Base-by-base conservation (phyloP, 92 coral and sea anemone genomes). In the Zoanthus sociatus region DNA sequence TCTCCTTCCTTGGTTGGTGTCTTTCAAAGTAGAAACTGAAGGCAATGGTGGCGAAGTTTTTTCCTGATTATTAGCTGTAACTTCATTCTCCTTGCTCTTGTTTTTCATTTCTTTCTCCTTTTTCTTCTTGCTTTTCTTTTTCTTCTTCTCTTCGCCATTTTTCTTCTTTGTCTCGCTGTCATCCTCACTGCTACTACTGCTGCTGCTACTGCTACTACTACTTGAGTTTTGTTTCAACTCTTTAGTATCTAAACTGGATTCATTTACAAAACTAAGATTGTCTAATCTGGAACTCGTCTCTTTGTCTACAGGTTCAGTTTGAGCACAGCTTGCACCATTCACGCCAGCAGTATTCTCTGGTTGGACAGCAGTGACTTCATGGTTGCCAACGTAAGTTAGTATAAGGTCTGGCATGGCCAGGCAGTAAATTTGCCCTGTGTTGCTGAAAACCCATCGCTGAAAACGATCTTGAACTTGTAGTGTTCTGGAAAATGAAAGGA, bases 371-470 rank as follows among this genome's bases (percentile, higher is more conserved):
- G 90, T 85, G 18, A 91, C 93, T 0, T 88, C 78, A 18, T 74
- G 93, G 42, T 92, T 90, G 46, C 87, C 95, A 45, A 87, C 83
- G 64, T 91, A 92, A 11, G 99, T 90, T 26, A 96, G 88, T 56
- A 96, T 89, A 64, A 85, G 87, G 50, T 85, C 90, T 18, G 99
- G 98, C 73, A 93, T 95, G 42, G 98, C 90, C 45, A 92, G 76
- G 63, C 94, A 92, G 89, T 95, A 96, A 72, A 96, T 92, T 73
- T 93, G 97, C 21, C 99, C 99, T 18, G 99, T 84, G 11, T 95
- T 87, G 68, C 97, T 96, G 86, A 96, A 96, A 50, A 90, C 95
- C 98, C 98, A 96, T 37, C 93, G 96, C 78, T 94, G 98, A 71
- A 68, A 83, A 17, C 82, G 86, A 48, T 94, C 93, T 48, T 86